Conservation (phyloP, 64 coral and sea anemone genomes). For the Montipora efflorescens region DNA sequence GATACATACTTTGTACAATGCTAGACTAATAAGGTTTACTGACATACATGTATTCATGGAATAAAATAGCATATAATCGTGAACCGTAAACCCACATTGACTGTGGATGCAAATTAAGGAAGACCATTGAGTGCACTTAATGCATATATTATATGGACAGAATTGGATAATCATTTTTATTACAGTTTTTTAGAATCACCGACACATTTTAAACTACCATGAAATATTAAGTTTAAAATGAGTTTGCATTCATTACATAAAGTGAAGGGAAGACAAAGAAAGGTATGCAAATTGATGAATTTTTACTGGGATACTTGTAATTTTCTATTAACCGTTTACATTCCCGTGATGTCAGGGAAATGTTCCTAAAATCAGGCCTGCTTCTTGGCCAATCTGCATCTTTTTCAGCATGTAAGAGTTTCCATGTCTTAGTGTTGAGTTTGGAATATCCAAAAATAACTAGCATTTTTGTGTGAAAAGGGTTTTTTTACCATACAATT, state of each 20-base stretch:
- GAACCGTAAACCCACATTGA: too few species aligned
- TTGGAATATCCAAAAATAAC: background rate
- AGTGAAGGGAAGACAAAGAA: background rate
- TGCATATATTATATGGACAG: too few species aligned
- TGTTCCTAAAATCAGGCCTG: background rate
- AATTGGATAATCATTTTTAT: background rate
- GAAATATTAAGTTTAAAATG: background rate
- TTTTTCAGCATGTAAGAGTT: background rate
- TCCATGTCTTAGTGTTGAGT: background rate
- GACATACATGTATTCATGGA: too few species aligned
- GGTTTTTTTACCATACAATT: background rate
- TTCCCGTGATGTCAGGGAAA: background rate
- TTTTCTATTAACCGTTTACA: constrained; percentile 1
- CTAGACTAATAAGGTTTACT: too few species aligned
- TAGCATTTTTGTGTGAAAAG: background rate
- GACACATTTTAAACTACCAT: background rate
- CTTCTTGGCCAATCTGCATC: background rate
- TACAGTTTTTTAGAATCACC: too few species aligned
- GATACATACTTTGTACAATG: too few species aligned
- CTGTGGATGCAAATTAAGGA: too few species aligned
- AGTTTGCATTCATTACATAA: background rate
- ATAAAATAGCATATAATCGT: too few species aligned
- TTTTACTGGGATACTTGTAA: background rate
- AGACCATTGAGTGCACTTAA: too few species aligned
- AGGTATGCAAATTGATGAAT: constrained; percentile 7